A percentile compares a stretch with the other conserved stretches of the same genome.
These are phyloP conservation scores for Ctena decussata DNA, from an alignment of 2,888 invertebrate genomes.

Conservation along the genomic window DNA sequence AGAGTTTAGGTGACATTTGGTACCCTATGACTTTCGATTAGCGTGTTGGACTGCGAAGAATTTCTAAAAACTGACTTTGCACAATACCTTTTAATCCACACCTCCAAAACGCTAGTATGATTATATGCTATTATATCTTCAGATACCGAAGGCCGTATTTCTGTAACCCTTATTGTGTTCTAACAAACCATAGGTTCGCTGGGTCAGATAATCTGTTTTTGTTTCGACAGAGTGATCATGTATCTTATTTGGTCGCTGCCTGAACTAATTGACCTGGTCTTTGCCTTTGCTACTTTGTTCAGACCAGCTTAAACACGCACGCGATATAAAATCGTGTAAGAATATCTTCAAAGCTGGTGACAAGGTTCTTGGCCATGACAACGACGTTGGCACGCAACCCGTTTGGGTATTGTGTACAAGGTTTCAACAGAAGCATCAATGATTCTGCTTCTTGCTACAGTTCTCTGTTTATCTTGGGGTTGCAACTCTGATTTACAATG, in stretches of 20 bases:
- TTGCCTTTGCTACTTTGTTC: conserved; percentile 26
- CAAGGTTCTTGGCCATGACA: not conserved
- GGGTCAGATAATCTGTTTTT: conserved; percentile 46
- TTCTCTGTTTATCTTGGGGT: too few species aligned
- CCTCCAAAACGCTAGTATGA: not conserved
- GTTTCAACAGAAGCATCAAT: too few species aligned
- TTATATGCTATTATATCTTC: not conserved
- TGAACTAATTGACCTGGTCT: conserved; percentile 58
- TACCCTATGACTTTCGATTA: not conserved
- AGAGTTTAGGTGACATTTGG: not conserved
- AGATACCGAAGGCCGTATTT: not conserved
- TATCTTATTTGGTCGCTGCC: conserved; percentile 22
- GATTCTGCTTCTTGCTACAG: too few species aligned
- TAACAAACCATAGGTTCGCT: conserved; percentile 35
- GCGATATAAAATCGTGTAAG: not conserved
- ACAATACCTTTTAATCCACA: conserved; percentile 1
- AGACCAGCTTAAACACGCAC: not conserved
- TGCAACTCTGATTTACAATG: too few species aligned
- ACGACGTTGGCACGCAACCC: not conserved
- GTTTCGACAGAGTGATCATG: conserved; percentile 35
- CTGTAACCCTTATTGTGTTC: conserved; percentile 45
- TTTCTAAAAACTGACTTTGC: not conserved
- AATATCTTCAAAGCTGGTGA: not conserved
- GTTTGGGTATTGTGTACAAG: not conserved
- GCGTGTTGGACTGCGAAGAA: not conserved